Evolutionary conservation across 2,888 invertebrate species (phyloP).

Genomic region (Leptopilina myrica): DNA sequence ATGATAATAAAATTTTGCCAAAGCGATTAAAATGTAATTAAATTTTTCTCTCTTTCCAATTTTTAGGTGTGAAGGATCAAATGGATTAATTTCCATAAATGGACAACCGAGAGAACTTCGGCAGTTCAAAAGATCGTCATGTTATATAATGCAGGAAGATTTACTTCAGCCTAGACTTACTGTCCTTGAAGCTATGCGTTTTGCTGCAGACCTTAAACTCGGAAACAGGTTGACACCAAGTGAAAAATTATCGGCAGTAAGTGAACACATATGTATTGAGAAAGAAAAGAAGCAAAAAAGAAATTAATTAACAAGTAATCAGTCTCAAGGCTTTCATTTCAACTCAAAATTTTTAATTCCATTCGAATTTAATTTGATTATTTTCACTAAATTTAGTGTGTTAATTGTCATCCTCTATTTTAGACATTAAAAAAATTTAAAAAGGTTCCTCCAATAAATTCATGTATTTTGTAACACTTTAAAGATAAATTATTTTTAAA

Average conservation of each 20-base stretch:
- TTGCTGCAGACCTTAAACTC: slow-evolving; percentile 94
- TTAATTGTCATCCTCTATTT: background rate
- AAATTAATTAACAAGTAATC: background rate
- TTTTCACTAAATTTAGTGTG: too few species aligned
- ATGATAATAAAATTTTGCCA: background rate
- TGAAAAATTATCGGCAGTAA: slow-evolving; percentile 85
- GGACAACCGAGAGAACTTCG: slow-evolving; percentile 86
- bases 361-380: too few species aligned
- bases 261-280: slow-evolving; percentile 65
- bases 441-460: background rate
- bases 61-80: slow-evolving; percentile 82
- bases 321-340: too few species aligned
- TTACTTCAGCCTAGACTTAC: slow-evolving; percentile 91
- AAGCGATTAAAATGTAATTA: background rate
- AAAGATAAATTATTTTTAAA: background rate
- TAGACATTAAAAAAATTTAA: background rate
- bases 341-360: too few species aligned
- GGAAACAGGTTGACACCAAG: slow-evolving; percentile 80
- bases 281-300: background rate
- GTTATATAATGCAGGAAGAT: slow-evolving; percentile 98
- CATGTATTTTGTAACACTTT: background rate
- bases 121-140: slow-evolving; percentile 90
- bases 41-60: slow-evolving; percentile 17
- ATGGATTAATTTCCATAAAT: slow-evolving; percentile 88
- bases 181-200: slow-evolving; percentile 91